Conservation (phyloP, 2,113 vertebrate species). For the Festucalex cinctus region DNA sequence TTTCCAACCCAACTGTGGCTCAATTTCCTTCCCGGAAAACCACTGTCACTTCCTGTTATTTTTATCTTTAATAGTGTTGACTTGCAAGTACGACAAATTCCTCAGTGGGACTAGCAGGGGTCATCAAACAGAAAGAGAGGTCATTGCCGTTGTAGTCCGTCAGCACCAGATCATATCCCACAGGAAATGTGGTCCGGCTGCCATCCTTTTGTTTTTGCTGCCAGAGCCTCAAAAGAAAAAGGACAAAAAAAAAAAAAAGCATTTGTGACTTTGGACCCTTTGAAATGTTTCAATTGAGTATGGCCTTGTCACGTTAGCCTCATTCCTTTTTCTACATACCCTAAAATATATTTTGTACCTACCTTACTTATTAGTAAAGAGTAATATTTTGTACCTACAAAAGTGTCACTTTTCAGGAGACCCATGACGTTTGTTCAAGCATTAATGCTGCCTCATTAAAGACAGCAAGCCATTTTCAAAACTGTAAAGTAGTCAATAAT, state of each 20-base stretch:
- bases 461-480: no score
- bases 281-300: conserved; percentile 5
- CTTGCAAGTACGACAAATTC: conserved; percentile 23
- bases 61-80: conserved; percentile 21
- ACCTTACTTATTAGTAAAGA: no score
- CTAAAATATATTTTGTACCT: no score
- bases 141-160: conserved; percentile 23
- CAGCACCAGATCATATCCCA: conserved; percentile 17
- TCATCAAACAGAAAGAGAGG: conserved; percentile 32
- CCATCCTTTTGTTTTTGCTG: conserved; percentile 4
- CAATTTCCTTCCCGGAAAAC: neutral
- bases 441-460: no score
- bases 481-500: no score
- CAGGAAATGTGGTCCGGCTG: conserved; percentile 31
- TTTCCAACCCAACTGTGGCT: neutral
- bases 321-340: neutral
- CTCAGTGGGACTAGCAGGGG: conserved; percentile 1
- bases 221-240: conserved; percentile 11
- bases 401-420: no score
- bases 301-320: neutral
- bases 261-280: conserved; percentile 6
- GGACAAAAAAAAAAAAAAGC: neutral
- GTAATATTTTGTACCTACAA: no score
- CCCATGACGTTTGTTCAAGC: no score
- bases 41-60: conserved; percentile 2